Evolutionary conservation across 64 coral and sea anemone genomes (phyloP), one percentile per base, ranked within the genome.

Genomic region (Montipora capricornis): DNA sequence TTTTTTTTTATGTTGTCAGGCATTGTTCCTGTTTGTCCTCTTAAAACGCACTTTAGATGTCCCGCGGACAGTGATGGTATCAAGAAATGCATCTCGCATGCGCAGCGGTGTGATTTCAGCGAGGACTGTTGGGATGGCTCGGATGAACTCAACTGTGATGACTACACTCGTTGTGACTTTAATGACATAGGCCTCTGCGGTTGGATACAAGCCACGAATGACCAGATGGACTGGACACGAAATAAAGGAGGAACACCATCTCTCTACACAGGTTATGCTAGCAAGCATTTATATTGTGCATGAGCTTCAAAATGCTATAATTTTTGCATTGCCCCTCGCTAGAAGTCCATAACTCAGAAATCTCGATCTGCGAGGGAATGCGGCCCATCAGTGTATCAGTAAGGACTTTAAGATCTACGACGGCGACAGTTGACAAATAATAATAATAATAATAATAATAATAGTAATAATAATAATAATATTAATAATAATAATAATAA

Each of bases 121-220:
- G 60, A 64, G 68, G 92, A 97, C 58, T 97, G 95, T 62, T 91
- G 89, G 89, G 92, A 97, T 92, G 88, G 82, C 7, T 94, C 71
- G 6, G 95, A 97, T 44, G 95, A 97, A 84, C 75, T 20, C 4
- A 20, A 83, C 19, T 97, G 95, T 69, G 44, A 19, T 4, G 94
- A 97, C 48, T 97, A 97, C 89, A 94, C 95, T 7, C 81, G 89
- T 8, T 97, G 95, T 80, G 68, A 89, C 15, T 97, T 97, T 76
- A 90, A 94, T 62, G 90, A 92, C 4, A 29, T 62, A 44, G 19
- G 12, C 57, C 48, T 97, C 6, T 97, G 95, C 69, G 95, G 89
- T 44, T 97, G 92, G 92, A 1, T 92, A 5, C 92, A 94, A 47
- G 95, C 83, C 1, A n/a, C n/a, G 26, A 94, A 92, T 74, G 89